These are phyloP conservation scores for Elmis aenea DNA, from an alignment of 2,888 invertebrate genomes.

Conservation along the genomic window DNA sequence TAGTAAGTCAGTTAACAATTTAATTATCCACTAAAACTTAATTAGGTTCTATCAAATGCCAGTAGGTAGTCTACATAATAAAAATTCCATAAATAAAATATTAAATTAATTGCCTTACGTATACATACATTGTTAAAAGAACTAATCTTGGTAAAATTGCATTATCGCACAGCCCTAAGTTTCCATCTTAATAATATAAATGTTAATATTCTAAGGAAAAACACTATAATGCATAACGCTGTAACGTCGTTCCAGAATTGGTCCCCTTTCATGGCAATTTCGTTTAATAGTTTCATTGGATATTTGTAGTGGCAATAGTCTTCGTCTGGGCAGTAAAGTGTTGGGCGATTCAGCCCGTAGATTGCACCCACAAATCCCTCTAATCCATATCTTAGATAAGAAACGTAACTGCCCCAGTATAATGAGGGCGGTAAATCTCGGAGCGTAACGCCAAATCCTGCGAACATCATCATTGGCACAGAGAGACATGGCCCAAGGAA, in stretches of 20 bases:
- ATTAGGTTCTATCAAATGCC: too few relatives aligned
- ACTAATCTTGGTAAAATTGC: too few relatives aligned
- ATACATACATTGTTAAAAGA: too few relatives aligned
- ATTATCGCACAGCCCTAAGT: conserved; percentile 62
- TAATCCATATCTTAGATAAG: conserved; percentile 85
- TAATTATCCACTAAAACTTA: too few relatives aligned
- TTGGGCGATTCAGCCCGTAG: conserved; percentile 73
- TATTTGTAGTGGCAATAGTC: conserved; percentile 80
- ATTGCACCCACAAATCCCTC: conserved; percentile 82
- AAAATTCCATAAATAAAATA: too few relatives aligned
- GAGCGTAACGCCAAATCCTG: conserved; percentile 90
- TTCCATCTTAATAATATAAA: conserved; percentile 75
- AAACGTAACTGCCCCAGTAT: conserved; percentile 87
- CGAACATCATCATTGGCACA: conserved; percentile 95
- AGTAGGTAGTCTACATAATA: too few relatives aligned
- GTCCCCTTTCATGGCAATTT: conserved; percentile 75
- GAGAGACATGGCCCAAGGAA: conserved; percentile 88
- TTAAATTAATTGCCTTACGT: too few relatives aligned
- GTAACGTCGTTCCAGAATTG: conserved; percentile 80
- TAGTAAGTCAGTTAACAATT: too few relatives aligned
- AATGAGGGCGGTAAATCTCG: conserved; percentile 80
- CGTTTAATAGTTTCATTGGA: conserved; percentile 73
- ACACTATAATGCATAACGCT: conserved; percentile 63
- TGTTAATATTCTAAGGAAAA: conserved; percentile 61
- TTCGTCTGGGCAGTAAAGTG: conserved; percentile 66